A percentile compares a stretch with the other conserved stretches of the same genome.
Evolutionary conservation across 2,888 invertebrate species (phyloP).

Genomic region (Globia sparganii): DNA sequence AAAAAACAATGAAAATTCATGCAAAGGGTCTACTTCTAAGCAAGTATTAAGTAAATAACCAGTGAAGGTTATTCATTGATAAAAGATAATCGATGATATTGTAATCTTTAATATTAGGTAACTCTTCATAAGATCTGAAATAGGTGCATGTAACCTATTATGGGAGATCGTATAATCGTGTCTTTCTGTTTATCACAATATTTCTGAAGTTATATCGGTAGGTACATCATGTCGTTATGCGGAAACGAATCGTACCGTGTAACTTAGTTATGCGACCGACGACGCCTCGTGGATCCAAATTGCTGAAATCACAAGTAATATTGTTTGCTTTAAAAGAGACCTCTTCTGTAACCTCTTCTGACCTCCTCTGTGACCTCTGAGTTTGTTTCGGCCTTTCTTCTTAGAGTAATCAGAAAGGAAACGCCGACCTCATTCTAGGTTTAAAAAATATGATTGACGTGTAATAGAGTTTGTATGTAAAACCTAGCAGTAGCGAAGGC

Average conservation of each 20-base stretch:
- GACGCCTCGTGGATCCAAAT: background rate
- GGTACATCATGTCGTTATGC: conserved; percentile 23
- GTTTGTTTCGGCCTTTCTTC: no score
- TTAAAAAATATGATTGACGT: no score
- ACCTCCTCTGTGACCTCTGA: no score
- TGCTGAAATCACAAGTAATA: conserved; percentile 10
- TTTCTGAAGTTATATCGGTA: conserved; percentile 19
- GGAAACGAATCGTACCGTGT: conserved; percentile 8
- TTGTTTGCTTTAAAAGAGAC: no score
- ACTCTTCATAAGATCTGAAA: background rate
- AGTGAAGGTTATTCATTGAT: background rate
- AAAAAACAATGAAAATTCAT: background rate
- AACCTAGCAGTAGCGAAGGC: no score
- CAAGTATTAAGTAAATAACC: background rate
- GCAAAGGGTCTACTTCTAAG: background rate
- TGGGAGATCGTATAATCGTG: background rate
- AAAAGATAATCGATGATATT: background rate
- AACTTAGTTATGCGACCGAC: conserved; percentile 27
- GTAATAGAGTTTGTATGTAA: no score
- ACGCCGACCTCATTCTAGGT: no score
- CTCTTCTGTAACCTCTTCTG: no score
- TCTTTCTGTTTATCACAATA: background rate
- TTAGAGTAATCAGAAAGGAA: no score
- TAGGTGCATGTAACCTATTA: background rate
- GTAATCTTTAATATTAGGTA: background rate